A percentile compares a stretch with the other conserved stretches of the same genome.
Conservation (phyloP, 1,140 invertebrate species). For the Hyphantria cunea region DNA sequence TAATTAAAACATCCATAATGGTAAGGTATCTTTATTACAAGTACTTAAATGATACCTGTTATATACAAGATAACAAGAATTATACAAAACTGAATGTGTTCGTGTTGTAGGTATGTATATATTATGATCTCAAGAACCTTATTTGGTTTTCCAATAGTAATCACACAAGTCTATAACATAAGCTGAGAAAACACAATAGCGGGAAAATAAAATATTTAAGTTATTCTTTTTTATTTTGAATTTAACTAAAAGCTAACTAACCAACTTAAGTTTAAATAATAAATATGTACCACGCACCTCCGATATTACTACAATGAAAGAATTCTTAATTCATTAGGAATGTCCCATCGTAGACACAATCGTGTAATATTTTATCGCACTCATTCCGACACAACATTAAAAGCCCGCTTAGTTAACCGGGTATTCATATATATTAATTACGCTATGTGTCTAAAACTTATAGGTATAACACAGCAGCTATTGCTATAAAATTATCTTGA, state of each 20-base stretch:
- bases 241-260: conserved; percentile 47
- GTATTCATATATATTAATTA: conserved; percentile 14
- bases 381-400: conserved; percentile 17
- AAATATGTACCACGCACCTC: conserved; percentile 61
- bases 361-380: conserved; percentile 15
- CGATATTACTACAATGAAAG: conserved; percentile 45
- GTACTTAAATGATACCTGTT: conserved; percentile 62
- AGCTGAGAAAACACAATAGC: conserved; percentile 30
- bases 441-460: conserved; percentile 22
- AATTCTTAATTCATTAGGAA: conserved; percentile 49
- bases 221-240: conserved; percentile 40
- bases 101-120: conserved; percentile 27
- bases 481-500: conserved; percentile 13
- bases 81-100: conserved; percentile 45
- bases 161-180: conserved; percentile 25
- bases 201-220: conserved; percentile 33
- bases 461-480: conserved; percentile 22
- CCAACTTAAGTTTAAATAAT: conserved; percentile 59
- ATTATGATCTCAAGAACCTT: conserved; percentile 21
- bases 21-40: conserved; percentile 72
- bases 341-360: conserved; percentile 45
- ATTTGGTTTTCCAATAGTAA: conserved; percentile 17
- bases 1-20: conserved; percentile 58
- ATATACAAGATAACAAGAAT: conserved; percentile 70
- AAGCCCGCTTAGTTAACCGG: conserved; percentile 1